phyloP scores from a whole-genome alignment of 2,113 vertebrate genomes.

The Marmota flaviventris region DNA sequence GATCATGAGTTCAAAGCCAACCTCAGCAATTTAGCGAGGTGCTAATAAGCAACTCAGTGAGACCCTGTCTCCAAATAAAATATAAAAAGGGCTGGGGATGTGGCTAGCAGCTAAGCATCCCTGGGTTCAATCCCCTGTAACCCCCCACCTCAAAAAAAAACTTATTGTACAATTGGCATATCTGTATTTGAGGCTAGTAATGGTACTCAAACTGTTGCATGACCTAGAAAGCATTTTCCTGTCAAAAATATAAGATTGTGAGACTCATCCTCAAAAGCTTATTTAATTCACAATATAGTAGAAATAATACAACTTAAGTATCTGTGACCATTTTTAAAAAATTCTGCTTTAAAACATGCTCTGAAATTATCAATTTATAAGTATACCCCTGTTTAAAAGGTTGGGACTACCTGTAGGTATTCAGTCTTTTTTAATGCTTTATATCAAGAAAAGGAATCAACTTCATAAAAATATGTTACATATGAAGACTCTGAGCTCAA shows the following conservation, averaged over 20 bases:
- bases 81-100: too few species aligned
- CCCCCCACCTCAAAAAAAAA: not conserved
- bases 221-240: not conserved
- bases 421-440: conserved; percentile 48
- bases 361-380: not conserved
- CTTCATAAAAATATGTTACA: conserved; percentile 30
- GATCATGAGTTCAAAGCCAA: too few species aligned
- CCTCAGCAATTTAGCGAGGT: too few species aligned
- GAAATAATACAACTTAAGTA: conserved; percentile 3
- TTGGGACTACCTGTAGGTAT: not conserved
- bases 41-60: too few species aligned
- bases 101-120: too few species aligned
- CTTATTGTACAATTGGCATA: not conserved
- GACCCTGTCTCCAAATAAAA: too few species aligned
- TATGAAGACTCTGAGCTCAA: not conserved
- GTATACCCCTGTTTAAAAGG: not conserved
- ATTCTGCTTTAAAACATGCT: conserved; percentile 54
- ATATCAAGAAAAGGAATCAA: not conserved
- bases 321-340: conserved; percentile 8
- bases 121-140: too few species aligned
- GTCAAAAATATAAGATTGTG: conserved; percentile 52
- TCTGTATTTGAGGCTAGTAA: conserved; percentile 15
- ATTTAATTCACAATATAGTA: conserved; percentile 34
- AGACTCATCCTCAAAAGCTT: not conserved
- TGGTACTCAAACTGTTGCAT: not conserved